Conservation (phyloP, 2,113 vertebrate species). For the Apus apus region DNA sequence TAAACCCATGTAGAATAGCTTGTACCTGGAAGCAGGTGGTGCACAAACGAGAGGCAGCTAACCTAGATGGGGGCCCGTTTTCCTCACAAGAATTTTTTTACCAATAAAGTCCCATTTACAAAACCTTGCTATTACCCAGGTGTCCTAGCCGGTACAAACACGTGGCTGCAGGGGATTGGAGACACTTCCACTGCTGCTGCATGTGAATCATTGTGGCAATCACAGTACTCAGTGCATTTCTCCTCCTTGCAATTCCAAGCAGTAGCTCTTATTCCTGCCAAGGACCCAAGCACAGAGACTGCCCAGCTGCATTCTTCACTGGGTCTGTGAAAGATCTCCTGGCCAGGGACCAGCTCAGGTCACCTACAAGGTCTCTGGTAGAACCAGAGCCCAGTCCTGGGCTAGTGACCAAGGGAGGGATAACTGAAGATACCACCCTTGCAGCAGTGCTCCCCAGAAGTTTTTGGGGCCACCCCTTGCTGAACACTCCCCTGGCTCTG, state of each 20-base stretch:
- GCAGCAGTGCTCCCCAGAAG: too few relatives aligned
- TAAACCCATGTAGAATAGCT: background rate
- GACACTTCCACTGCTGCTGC: background rate
- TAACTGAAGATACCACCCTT: too few relatives aligned
- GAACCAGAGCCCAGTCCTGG: too few relatives aligned
- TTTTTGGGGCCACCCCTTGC: too few relatives aligned
- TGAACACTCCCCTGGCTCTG: too few relatives aligned
- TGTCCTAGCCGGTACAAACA: background rate
- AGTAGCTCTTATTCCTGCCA: background rate
- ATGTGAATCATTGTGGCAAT: fast-evolving
- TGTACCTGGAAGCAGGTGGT: fast-evolving
- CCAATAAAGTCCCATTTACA: background rate
- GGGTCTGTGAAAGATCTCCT: background rate
- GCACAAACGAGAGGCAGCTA: background rate
- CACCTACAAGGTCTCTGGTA: background rate
- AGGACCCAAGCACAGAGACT: background rate
- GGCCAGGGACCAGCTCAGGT: background rate
- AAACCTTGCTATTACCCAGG: background rate
- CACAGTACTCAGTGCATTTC: background rate
- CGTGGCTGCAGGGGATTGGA: background rate
- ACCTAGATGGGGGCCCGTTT: background rate
- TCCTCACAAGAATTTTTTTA: background rate
- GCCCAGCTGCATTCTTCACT: background rate
- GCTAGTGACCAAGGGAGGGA: too few relatives aligned
- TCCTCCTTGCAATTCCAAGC: background rate